Percentiles rank a stretch among this genome's conserved stretches.
These are phyloP conservation scores for Sussaba pulchella DNA, from an alignment of 2,888 invertebrate species.

Conservation along the genomic window DNA sequence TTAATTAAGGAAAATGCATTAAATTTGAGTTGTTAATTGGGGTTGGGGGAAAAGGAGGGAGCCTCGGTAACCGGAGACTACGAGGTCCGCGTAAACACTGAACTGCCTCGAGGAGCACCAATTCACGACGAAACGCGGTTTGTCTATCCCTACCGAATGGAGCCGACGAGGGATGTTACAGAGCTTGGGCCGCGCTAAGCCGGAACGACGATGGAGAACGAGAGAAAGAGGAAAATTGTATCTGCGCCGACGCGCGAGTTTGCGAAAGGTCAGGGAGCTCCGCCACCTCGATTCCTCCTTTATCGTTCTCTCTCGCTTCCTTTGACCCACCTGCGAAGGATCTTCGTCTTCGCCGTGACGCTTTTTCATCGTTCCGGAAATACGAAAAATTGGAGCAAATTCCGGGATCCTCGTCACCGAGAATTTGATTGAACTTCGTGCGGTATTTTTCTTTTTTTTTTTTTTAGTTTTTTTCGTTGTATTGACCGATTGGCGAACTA, in stretches of 20 bases:
- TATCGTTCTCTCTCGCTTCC: slow-evolving; percentile 17
- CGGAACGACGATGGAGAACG: slow-evolving; percentile 37
- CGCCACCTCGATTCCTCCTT: slow-evolving; percentile 15
- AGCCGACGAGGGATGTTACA: slow-evolving; percentile 35
- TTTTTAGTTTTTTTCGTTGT: no score
- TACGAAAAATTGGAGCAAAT: no score
- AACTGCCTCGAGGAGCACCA: slow-evolving; percentile 21
- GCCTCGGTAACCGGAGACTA: slow-evolving; percentile 46
- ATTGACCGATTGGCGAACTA: no score
- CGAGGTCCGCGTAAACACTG: slow-evolving; percentile 68
- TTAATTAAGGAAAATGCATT: background rate
- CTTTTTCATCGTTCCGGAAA: slow-evolving; percentile 1
- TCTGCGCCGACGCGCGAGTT: slow-evolving; percentile 75
- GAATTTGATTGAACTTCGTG: no score
- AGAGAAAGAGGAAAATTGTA: slow-evolving; percentile 55
- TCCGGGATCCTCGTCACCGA: no score
- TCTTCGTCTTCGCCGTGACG: background rate
- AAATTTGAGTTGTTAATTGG: slow-evolving; percentile 1
- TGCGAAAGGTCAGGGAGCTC: slow-evolving; percentile 75
- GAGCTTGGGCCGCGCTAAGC: slow-evolving; percentile 18
- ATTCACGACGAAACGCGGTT: slow-evolving; percentile 53
- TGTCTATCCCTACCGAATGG: slow-evolving; percentile 42
- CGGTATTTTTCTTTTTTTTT: no score
- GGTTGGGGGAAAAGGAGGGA: slow-evolving; percentile 32
- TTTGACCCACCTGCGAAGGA: slow-evolving; percentile 11